Base-by-base conservation (phyloP, 2,113 vertebrate species). In the Peucedramus taeniatus region DNA sequence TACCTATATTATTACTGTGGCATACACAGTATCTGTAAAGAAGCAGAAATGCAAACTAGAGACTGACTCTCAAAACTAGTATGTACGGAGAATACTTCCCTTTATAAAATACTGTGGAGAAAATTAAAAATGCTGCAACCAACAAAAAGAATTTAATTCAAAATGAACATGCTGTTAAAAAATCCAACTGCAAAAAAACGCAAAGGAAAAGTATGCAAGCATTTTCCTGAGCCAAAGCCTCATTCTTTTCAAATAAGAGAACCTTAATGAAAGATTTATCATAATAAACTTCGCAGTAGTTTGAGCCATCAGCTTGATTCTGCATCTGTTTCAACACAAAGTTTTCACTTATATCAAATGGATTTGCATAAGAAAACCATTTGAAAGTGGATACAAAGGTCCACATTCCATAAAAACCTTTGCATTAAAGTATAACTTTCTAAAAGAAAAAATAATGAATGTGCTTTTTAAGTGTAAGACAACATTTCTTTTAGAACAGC, bases 281-380 rank as follows among this genome's bases (percentile, higher is more conserved):
- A 31, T 31, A 70, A 83, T 17, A 31, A 91, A 54, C 28, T 35
- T 40, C 1, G 22, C 44, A 68, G 47, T 31, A 90, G 30, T 61
- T 20, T 56, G 33, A 95, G 44, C 22, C 39, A 92, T 28, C 40
- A 76, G 17, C 18, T 72, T 83, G 66, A 81, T 30, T 54, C 42
- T 71, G 35, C 3, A 53, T 42, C 56, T 89, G 12, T 72, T 89
- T 75, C 28, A 76, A 83, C 24, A 77, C 17, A 27, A 19, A 76
- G 51, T 70, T 74, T 60, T 69, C n/a, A 83, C 35, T 80, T 71
- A 63, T 13, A 50, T 61, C 50, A 90, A 87, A 76, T 18, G 15
- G 31, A 84, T 82, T 88, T 77, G 23, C 59, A 45, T 87, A 57
- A 78, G 47, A 85, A 84, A 90, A 80, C 31, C 74, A 68, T 16